phyloP scores from a whole-genome alignment of 2,888 invertebrate species.

The Drosophila yooni region DNA sequence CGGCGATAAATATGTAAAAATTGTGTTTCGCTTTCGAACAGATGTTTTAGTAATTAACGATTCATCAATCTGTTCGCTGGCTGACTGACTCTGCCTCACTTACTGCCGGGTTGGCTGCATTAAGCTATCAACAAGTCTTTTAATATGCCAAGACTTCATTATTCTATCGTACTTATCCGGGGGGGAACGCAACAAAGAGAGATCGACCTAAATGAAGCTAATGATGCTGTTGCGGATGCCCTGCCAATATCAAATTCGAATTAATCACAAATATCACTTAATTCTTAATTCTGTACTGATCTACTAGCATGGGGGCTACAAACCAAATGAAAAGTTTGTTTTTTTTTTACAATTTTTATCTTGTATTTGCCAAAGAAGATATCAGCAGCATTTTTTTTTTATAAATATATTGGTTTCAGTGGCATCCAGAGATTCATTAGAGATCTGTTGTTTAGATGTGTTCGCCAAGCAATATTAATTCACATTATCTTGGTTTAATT shows the following conservation, averaged over 20 bases:
- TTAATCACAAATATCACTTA: neutral
- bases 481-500: neutral
- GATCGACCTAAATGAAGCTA: conserved; percentile 42
- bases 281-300: neutral
- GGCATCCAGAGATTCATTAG: neutral
- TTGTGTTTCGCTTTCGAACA: conserved; percentile 35
- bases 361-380: neutral
- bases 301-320: neutral
- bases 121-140: conserved; percentile 37
- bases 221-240: conserved; percentile 21
- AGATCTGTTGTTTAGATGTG: neutral
- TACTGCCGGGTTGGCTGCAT: conserved; percentile 15
- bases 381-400: too few relatives aligned
- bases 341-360: too few relatives aligned
- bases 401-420: neutral
- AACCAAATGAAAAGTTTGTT: neutral
- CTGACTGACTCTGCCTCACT: neutral
- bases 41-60: conserved; percentile 39
- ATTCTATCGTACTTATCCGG: neutral
- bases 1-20: conserved; percentile 38
- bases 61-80: conserved; percentile 38
- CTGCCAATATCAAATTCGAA: neutral
- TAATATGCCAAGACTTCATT: conserved; percentile 12
- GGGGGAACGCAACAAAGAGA: conserved; percentile 17
- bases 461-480: neutral